Conservation (phyloP, 2,888 invertebrate genomes). For the Siphonodentalium dalli region DNA sequence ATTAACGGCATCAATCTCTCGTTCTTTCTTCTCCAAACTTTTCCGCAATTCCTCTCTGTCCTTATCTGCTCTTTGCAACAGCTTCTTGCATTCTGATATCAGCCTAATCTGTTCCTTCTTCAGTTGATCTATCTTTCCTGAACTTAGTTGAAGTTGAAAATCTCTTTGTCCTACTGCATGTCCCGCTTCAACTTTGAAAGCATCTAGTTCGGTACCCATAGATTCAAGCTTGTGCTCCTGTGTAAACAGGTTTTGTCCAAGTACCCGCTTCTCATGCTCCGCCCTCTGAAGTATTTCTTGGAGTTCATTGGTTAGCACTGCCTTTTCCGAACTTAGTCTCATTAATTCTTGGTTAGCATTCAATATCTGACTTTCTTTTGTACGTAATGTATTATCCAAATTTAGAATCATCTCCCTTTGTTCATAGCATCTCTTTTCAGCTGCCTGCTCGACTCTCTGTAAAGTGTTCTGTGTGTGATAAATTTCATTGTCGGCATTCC, state of each 20-base stretch:
- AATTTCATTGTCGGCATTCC: slow-evolving; percentile 38
- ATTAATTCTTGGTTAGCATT: slow-evolving; percentile 31
- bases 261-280: not conserved
- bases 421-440: slow-evolving; percentile 36
- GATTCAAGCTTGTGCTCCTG: not conserved
- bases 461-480: slow-evolving; percentile 40
- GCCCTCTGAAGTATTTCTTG: not conserved
- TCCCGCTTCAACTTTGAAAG: not conserved
- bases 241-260: not conserved
- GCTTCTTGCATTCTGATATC: slow-evolving; percentile 37
- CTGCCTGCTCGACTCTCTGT: slow-evolving; percentile 37
- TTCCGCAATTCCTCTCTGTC: slow-evolving; percentile 35
- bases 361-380: slow-evolving; percentile 35
- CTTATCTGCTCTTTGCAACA: slow-evolving; percentile 38
- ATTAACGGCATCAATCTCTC: slow-evolving; percentile 33
- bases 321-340: slow-evolving; percentile 19
- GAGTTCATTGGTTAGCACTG: not conserved
- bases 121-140: slow-evolving; percentile 20
- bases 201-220: not conserved
- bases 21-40: slow-evolving; percentile 34
- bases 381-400: slow-evolving; percentile 35
- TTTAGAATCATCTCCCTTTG: slow-evolving; percentile 40
- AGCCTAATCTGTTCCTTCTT: slow-evolving; percentile 36
- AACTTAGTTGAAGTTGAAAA: slow-evolving; percentile 10
- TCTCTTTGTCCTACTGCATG: slow-evolving; percentile 6